Conservation (phyloP, 2,888 invertebrate species). For the Cryptophagus acutangulus region DNA sequence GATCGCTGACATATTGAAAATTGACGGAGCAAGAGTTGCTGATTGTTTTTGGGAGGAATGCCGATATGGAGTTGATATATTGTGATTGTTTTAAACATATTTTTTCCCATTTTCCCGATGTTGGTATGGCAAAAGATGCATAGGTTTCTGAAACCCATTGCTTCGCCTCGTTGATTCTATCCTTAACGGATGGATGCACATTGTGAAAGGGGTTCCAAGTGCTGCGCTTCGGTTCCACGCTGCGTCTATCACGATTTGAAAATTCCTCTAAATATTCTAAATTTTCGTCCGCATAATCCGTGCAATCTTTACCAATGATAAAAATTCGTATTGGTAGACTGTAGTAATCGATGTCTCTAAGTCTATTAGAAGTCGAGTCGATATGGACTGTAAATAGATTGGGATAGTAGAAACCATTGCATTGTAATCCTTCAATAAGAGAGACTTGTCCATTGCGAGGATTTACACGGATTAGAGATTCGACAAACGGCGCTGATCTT, state of each 20-base stretch:
- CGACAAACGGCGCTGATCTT: constrained; percentile 77
- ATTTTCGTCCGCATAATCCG: constrained; percentile 54
- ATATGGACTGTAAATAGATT: constrained; percentile 81
- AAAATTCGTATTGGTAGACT: constrained; percentile 73
- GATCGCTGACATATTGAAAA: constrained; percentile 75
- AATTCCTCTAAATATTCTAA: constrained; percentile 47
- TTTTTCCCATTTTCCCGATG: constrained; percentile 72
- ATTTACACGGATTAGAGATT: constrained; percentile 71
- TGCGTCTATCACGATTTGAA: constrained; percentile 22
- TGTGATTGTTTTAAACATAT: constrained; percentile 77
- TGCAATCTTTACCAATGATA: constrained; percentile 67
- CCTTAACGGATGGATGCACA: constrained; percentile 60
- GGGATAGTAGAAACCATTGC: constrained; percentile 78
- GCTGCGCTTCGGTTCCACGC: constrained; percentile 16
- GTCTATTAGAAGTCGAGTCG: constrained; percentile 75
- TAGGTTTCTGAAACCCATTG: constrained; percentile 84
- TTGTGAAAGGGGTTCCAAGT: constrained; percentile 33
- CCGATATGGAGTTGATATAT: constrained; percentile 70
- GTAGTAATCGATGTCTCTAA: constrained; percentile 77
- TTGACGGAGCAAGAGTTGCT: constrained; percentile 69
- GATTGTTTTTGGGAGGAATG: constrained; percentile 71
- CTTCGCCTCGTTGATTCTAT: constrained; percentile 69
- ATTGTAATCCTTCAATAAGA: constrained; percentile 66
- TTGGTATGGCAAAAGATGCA: constrained; percentile 82
- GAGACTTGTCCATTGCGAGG: constrained; percentile 69